A percentile compares a stretch with the other conserved stretches of the same genome.
These are phyloP conservation scores for Labeo rohita DNA, from an alignment of 2,113 vertebrate genomes.

Conservation along the genomic window DNA sequence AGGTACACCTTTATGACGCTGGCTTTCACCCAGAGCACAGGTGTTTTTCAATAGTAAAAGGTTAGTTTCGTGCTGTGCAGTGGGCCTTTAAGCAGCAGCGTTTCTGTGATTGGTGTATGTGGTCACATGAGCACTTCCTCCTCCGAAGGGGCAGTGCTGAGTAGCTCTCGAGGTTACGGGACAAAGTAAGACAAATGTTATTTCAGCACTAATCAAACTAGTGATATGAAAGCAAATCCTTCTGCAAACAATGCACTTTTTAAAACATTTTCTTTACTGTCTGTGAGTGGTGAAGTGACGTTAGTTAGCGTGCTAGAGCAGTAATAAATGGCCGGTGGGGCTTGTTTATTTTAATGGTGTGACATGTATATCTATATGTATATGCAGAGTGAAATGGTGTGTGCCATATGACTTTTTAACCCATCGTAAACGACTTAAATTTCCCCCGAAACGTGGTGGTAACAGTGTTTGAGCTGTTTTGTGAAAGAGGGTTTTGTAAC, in stretches of 20 bases:
- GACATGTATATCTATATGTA: neutral
- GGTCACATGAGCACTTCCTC: neutral
- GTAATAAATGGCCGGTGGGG: no score
- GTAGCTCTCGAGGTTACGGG: neutral
- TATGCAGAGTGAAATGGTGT: neutral
- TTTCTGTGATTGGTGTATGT: neutral
- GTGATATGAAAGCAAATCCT: neutral
- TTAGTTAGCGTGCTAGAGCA: neutral
- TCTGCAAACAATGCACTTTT: neutral
- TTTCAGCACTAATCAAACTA: neutral
- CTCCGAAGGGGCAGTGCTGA: neutral
- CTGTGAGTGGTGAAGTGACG: neutral
- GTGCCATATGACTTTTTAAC: neutral
- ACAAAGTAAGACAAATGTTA: neutral
- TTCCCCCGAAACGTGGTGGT: no score
- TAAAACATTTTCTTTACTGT: neutral
- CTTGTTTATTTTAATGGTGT: neutral
- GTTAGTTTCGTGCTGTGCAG: neutral
- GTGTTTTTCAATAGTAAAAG: neutral
- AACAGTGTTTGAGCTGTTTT: neutral
- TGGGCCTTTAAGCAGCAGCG: constrained; percentile 30
- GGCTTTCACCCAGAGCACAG: neutral
- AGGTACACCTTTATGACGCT: neutral
- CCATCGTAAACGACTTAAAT: no score
- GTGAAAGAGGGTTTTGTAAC: neutral